These are phyloP conservation scores for Cyprinodon tularosa DNA, from an alignment of 2,113 vertebrate species.

Conservation along the genomic window DNA sequence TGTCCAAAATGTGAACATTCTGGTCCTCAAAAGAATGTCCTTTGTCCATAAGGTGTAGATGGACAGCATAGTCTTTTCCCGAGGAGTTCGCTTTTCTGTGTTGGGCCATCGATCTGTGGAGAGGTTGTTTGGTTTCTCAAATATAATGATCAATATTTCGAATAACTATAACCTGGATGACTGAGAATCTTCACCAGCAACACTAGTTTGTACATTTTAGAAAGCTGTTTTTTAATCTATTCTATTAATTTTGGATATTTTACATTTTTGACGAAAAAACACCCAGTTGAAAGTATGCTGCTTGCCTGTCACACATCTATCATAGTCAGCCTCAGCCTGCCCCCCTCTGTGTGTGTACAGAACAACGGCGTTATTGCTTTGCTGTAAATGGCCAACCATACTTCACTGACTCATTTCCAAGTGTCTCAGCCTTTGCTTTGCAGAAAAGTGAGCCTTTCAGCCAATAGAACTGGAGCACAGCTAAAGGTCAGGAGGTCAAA, in stretches of 20 bases:
- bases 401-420: constrained; percentile 73
- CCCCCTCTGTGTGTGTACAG: constrained; percentile 44
- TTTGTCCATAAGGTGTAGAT: too few species aligned
- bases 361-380: constrained; percentile 65
- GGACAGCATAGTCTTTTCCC: too few species aligned
- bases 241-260: neutral
- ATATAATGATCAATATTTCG: too few species aligned
- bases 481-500: constrained; percentile 61
- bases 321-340: constrained; percentile 14
- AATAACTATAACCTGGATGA: too few species aligned
- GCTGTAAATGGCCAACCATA: constrained; percentile 56
- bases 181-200: too few species aligned
- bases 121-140: too few species aligned
- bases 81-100: too few species aligned
- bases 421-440: constrained; percentile 52
- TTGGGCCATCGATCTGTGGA: too few species aligned
- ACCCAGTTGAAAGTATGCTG: constrained; percentile 2
- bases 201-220: neutral
- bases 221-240: neutral
- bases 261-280: neutral
- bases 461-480: constrained; percentile 66
- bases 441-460: constrained; percentile 62
- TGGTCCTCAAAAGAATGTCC: too few species aligned
- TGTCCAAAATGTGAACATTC: too few species aligned
- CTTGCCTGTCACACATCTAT: constrained; percentile 5